Percentiles rank a stretch among this genome's conserved stretches.
Conservation (phyloP, 2,113 vertebrate genomes). For the Otolemur garnettii region DNA sequence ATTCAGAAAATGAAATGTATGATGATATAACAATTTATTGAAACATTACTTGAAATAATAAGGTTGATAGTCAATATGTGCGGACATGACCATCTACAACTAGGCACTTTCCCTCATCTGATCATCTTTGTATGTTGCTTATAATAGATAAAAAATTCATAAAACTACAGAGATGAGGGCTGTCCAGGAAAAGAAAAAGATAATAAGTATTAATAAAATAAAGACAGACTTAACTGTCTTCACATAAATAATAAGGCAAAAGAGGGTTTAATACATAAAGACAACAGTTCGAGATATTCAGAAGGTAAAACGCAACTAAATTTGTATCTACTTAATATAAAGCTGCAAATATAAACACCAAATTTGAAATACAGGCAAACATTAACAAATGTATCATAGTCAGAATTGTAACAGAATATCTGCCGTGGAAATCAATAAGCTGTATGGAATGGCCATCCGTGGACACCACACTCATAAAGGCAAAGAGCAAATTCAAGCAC, state of each 20-base stretch:
- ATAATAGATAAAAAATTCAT: not conserved
- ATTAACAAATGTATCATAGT: not conserved
- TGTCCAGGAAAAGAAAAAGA: not conserved
- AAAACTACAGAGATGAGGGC: not conserved
- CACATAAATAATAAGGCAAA: not conserved
- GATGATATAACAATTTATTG: not conserved
- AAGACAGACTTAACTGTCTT: not conserved
- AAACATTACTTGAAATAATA: not conserved
- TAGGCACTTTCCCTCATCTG: not conserved
- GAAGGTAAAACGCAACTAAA: not conserved
- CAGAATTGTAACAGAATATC: not conserved
- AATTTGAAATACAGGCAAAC: not conserved
- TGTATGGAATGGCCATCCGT: not conserved
- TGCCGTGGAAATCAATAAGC: not conserved
- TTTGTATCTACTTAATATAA: not conserved
- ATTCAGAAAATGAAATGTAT: constrained; percentile 25
- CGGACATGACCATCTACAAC: not conserved
- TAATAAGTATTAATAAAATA: constrained; percentile 22
- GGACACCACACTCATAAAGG: not conserved
- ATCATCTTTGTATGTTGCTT: not conserved
- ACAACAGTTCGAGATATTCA: not conserved
- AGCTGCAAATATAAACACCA: not conserved
- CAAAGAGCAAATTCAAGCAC: not conserved
- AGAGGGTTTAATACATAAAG: not conserved
- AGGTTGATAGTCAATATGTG: not conserved